Conservation (phyloP, 2,888 invertebrate species). For the Diaprepes abbreviatus region DNA sequence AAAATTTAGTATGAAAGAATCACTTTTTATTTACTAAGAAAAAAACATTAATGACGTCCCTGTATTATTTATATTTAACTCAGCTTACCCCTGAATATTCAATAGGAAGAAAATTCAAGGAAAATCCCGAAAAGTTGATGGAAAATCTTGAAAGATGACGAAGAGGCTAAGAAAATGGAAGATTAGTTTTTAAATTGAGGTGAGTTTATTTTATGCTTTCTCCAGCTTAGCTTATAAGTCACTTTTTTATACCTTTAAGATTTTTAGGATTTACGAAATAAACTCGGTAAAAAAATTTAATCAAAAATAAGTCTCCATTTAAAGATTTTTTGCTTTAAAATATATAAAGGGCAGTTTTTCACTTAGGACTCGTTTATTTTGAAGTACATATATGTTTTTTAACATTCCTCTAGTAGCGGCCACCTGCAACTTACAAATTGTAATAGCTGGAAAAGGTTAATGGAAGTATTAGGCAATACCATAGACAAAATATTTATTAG, state of each 20-base stretch:
- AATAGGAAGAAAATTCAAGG: not conserved
- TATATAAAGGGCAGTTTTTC: too few species aligned
- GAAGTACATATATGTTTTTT: not conserved
- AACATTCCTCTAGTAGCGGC: too few species aligned
- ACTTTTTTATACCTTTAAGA: not conserved
- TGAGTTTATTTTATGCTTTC: slow-evolving; percentile 9
- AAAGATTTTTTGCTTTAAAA: not conserved
- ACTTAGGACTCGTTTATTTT: too few species aligned
- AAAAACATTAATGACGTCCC: too few species aligned
- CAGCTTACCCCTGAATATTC: not conserved
- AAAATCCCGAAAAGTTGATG: slow-evolving; percentile 3
- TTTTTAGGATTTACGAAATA: too few species aligned
- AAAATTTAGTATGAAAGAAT: too few species aligned
- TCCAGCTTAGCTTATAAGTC: not conserved
- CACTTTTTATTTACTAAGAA: too few species aligned
- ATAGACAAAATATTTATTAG: too few species aligned
- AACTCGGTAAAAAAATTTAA: slow-evolving; percentile 8
- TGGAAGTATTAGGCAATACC: too few species aligned
- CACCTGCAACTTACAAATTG: too few species aligned
- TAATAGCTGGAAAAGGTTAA: too few species aligned
- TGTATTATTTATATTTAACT: too few species aligned
- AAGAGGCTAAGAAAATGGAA: not conserved
- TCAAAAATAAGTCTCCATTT: not conserved
- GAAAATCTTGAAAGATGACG: not conserved
- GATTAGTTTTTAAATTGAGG: slow-evolving; percentile 12